A percentile compares a stretch with the other conserved stretches of the same genome.
These are phyloP conservation scores for Listrodromus nycthemerus DNA, from an alignment of 2,888 invertebrate genomes.

Conservation along the genomic window DNA sequence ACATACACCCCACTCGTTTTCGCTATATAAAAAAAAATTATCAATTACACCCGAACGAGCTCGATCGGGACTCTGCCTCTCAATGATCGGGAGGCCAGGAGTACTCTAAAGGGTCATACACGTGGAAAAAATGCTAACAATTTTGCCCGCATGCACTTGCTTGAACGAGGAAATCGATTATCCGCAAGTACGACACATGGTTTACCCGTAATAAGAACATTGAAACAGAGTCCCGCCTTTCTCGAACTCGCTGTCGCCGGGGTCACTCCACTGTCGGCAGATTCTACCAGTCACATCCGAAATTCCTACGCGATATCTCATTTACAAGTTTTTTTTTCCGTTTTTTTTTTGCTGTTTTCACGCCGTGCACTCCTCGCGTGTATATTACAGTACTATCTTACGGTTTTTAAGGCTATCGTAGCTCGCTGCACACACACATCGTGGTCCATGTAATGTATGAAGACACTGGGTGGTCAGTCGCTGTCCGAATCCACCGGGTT, in stretches of 20 bases:
- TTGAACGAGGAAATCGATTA: constrained; percentile 37
- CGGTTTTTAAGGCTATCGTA: constrained; percentile 82
- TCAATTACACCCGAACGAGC: constrained; percentile 27
- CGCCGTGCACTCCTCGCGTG: constrained; percentile 58
- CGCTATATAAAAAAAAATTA: constrained; percentile 38
- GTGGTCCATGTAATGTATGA: constrained; percentile 82
- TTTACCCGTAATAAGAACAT: constrained; percentile 33
- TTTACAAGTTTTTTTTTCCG: constrained; percentile 60
- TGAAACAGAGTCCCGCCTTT: constrained; percentile 36
- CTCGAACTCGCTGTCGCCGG: constrained; percentile 20
- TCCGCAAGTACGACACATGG: neutral
- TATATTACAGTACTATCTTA: constrained; percentile 80
- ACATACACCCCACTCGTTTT: constrained; percentile 30
- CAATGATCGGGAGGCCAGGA: constrained; percentile 15
- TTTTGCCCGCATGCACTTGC: constrained; percentile 6
- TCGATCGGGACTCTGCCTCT: constrained; percentile 28
- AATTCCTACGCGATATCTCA: constrained; percentile 32
- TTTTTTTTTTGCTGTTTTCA: constrained; percentile 46
- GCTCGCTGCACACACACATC: constrained; percentile 81
- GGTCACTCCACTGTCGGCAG: constrained; percentile 8
- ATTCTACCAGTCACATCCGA: constrained; percentile 37
- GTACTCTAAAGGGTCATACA: neutral
- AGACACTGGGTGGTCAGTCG: constrained; percentile 90
- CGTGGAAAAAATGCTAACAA: constrained; percentile 19
- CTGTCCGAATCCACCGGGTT: constrained; percentile 93